Base-by-base conservation (phyloP, 1,140 invertebrate species). In the Leptinotarsa lineolata region DNA sequence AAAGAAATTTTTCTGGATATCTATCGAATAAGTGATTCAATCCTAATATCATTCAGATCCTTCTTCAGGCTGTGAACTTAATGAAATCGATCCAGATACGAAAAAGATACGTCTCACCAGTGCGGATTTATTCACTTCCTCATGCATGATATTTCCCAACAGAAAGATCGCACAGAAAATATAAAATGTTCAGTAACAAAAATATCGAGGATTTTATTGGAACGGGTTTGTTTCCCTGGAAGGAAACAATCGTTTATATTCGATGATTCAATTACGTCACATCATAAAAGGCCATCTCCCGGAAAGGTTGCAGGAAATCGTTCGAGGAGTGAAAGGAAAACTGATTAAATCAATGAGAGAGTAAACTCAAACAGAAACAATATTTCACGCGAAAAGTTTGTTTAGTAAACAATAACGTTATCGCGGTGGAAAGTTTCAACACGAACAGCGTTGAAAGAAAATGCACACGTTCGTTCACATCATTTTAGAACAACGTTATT, bases 341-440 rank as follows among this genome's bases (percentile, higher is more conserved):
- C 48, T 54, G 48, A 54, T 54, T 54, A 13, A 54, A 54, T 54
- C 48, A 54, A 54, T 54, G 48, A 0, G 15, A 18, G 48, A 15
- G n/a, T 54, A 54, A 54, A 54, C 48, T 54, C 48, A 54, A 54
- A 54, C 48, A 54, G 48, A 54, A 54, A 54, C 48, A 54, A 54
- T 18, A 54, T 54, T 54, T 54, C 48, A 54, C 48, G n/a, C 48
- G 48, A 54, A 18, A 54, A 54, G 48, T n/a, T 54, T 54, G 16
- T 15, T 54, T 18, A 54, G 48, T 54, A 18, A 54, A 54, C 48
- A 54, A 54, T 18, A 54, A 54, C n/a, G 48, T 54, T 54, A 54
- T 54, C 48, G 48, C 48, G 48, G 48, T 54, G n/a, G 15, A 54
- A 54, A 54, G 48, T 54, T 54, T 54, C 48, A 54, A 18, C 46